Evolutionary conservation across 2,113 vertebrate species (phyloP).

Genomic region (Neoarius graeffei): DNA sequence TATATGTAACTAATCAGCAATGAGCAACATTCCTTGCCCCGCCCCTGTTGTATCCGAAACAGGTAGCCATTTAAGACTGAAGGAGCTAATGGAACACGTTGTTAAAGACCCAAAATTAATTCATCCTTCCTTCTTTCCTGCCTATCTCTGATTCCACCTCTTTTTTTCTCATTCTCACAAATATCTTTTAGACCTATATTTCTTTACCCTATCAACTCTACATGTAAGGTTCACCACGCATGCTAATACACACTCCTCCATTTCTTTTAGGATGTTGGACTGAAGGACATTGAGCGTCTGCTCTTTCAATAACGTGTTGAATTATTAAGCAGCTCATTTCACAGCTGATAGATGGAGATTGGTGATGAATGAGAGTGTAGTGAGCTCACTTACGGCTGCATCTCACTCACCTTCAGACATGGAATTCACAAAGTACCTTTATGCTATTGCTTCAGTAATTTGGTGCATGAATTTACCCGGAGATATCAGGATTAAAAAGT

Average conservation of each 20-base stretch:
- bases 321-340: constrained; percentile 58
- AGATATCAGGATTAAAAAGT: not conserved
- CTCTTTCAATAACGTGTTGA: constrained; percentile 46
- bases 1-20: not conserved
- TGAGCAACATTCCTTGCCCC: not conserved
- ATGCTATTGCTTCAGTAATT: not conserved
- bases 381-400: not conserved
- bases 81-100: not conserved
- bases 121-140: not conserved
- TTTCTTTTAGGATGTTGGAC: constrained; percentile 10
- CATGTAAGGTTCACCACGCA: not conserved
- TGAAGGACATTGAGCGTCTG: constrained; percentile 41
- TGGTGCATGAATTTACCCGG: not conserved
- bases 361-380: constrained; percentile 47
- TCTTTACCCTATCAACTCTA: not conserved
- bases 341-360: constrained; percentile 41
- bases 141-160: not conserved
- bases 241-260: not conserved
- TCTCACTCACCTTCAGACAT: not conserved
- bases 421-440: not conserved
- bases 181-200: not conserved
- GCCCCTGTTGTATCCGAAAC: not conserved
- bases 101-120: not conserved
- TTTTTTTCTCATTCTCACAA: not conserved
- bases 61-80: not conserved